These are phyloP conservation scores for Cotesia glomerata DNA, from an alignment of 1,140 invertebrate genomes.

Conservation along the genomic window DNA sequence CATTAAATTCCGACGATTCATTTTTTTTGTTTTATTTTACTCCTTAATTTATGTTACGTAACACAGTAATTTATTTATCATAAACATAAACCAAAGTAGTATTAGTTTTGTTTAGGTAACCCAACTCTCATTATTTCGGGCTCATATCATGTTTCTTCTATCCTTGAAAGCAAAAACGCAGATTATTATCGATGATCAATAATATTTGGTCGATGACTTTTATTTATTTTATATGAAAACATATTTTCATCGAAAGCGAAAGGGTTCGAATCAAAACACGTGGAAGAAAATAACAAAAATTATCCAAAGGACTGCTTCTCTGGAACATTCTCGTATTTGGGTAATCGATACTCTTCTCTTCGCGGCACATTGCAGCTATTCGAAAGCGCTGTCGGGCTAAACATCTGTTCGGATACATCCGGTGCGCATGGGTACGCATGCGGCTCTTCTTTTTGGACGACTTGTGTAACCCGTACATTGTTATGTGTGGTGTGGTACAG, in stretches of 20 bases:
- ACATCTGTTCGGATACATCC: slow-evolving; percentile 32
- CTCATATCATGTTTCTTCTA: too few relatives aligned
- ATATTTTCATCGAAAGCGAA: too few relatives aligned
- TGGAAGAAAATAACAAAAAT: not conserved
- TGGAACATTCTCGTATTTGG: not conserved
- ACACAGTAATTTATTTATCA: not conserved
- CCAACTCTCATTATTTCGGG: too few relatives aligned
- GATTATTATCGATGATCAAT: too few relatives aligned
- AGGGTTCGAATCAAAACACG: not conserved
- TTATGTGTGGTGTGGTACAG: slow-evolving; percentile 19
- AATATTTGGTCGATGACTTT: too few relatives aligned
- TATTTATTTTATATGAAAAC: too few relatives aligned
- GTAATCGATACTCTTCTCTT: not conserved
- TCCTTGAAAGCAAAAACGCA: too few relatives aligned
- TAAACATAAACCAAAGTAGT: too few relatives aligned
- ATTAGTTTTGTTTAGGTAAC: too few relatives aligned
- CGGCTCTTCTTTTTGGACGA: slow-evolving; percentile 17
- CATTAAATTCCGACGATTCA: not conserved
- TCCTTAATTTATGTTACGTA: not conserved
- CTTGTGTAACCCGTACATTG: slow-evolving; percentile 6
- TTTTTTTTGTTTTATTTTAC: not conserved
- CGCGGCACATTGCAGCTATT: slow-evolving; percentile 9
- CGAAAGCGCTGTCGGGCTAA: slow-evolving; percentile 17
- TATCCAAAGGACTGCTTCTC: not conserved
- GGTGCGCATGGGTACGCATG: slow-evolving; percentile 27